Evolutionary conservation across 2,797 vertebrate species (phyloP).

Genomic region (Salmo trutta): DNA sequence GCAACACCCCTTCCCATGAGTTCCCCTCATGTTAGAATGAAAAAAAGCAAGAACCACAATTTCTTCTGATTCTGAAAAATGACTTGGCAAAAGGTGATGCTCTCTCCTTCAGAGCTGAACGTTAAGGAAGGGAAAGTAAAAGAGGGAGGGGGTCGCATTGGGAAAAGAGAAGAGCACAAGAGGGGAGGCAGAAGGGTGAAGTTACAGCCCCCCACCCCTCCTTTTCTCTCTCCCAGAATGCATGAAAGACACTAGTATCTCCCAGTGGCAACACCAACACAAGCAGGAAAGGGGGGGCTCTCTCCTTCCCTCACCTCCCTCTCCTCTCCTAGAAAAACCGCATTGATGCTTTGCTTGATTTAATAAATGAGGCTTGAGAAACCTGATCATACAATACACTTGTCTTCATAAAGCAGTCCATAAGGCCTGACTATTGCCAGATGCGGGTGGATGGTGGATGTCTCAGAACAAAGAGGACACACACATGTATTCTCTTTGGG

Average conservation of each 20-base stretch:
- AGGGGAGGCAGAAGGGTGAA: slow-evolving; percentile 25
- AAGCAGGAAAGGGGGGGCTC: slow-evolving; percentile 13
- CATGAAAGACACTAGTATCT: background rate
- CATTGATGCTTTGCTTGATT: slow-evolving; percentile 61
- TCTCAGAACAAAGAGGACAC: slow-evolving; percentile 70
- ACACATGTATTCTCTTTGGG: slow-evolving; percentile 15
- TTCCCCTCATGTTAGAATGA: slow-evolving; percentile 17
- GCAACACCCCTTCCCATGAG: slow-evolving; percentile 14
- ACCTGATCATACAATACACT: slow-evolving; percentile 68
- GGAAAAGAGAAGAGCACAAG: slow-evolving; percentile 22
- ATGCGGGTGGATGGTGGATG: slow-evolving; percentile 55
- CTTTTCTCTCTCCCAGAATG: slow-evolving; percentile 19
- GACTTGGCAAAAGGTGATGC: slow-evolving; percentile 62
- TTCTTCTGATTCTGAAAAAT: slow-evolving; percentile 71
- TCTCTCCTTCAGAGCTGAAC: slow-evolving; percentile 58
- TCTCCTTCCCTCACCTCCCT: slow-evolving; percentile 25
- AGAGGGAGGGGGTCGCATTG: background rate
- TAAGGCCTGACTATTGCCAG: slow-evolving; percentile 68
- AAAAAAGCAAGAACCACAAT: slow-evolving; percentile 56
- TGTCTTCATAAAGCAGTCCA: slow-evolving; percentile 61
- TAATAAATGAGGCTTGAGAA: slow-evolving; percentile 71
- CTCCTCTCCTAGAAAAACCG: slow-evolving; percentile 48
- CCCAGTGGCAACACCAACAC: background rate
- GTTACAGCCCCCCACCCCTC: slow-evolving; percentile 36
- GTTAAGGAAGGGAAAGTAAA: slow-evolving; percentile 18